These are phyloP conservation scores for Drosophila arawakana DNA, from an alignment of 1,140 invertebrate genomes.

Conservation along the genomic window DNA sequence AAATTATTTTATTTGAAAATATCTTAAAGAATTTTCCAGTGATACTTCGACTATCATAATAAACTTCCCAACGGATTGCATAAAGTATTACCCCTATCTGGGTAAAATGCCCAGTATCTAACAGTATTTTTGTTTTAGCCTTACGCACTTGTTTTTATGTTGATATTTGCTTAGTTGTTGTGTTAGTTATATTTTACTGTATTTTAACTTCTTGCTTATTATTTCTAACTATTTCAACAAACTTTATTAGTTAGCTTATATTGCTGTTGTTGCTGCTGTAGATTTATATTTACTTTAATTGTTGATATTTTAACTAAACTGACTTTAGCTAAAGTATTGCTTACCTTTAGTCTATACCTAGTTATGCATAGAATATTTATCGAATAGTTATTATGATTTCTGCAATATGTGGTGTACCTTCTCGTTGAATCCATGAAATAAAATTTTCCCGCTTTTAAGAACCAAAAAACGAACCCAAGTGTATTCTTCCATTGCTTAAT, in stretches of 20 bases:
- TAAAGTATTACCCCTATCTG: neutral
- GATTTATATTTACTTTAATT: neutral
- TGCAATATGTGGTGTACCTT: conserved; percentile 62
- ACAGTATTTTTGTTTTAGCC: conserved; percentile 10
- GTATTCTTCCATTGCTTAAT: conserved; percentile 48
- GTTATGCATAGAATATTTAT: neutral
- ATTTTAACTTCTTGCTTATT: neutral
- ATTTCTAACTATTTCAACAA: neutral
- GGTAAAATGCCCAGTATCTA: conserved; percentile 2
- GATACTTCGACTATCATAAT: too few relatives aligned
- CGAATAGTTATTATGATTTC: neutral
- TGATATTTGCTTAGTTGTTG: neutral
- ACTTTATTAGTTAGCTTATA: neutral
- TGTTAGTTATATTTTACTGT: neutral
- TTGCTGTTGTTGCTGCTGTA: conserved; percentile 13
- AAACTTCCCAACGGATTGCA: too few relatives aligned
- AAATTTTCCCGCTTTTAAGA: conserved; percentile 42
- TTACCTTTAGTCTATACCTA: neutral
- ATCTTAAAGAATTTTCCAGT: too few relatives aligned
- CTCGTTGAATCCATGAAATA: conserved; percentile 57
- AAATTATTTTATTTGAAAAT: too few relatives aligned
- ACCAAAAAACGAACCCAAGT: conserved; percentile 53
- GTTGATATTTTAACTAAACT: neutral
- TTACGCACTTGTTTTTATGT: neutral
- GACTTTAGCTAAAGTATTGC: neutral